Conservation (phyloP, 2,113 vertebrate species). For the Brachypteracias leptosomus region DNA sequence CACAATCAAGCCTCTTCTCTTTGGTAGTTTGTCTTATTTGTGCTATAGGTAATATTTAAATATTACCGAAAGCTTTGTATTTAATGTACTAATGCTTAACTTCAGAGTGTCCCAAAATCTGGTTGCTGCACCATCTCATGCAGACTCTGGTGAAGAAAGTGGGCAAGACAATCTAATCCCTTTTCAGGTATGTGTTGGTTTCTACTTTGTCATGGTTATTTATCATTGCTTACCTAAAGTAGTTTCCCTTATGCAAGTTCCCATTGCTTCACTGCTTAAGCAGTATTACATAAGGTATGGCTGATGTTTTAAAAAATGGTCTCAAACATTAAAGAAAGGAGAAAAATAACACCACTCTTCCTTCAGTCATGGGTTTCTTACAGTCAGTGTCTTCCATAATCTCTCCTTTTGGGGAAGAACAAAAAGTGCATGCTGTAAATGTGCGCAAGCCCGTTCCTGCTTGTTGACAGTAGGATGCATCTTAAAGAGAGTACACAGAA, state of each 20-base stretch:
- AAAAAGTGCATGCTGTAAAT: too few species aligned
- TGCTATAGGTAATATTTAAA: not conserved
- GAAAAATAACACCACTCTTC: not conserved
- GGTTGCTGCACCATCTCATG: conserved; percentile 89
- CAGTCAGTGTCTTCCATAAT: not conserved
- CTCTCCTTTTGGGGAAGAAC: not conserved
- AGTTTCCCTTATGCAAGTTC: not conserved
- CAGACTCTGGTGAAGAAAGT: conserved; percentile 92
- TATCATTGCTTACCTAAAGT: not conserved
- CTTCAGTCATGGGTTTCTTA: not conserved
- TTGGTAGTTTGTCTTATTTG: not conserved
- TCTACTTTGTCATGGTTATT: not conserved
- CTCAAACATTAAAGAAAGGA: not conserved
- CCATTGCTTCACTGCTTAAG: not conserved
- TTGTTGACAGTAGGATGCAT: not conserved
- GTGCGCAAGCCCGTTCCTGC: not conserved
- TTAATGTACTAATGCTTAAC: too few species aligned
- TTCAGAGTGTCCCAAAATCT: conserved; percentile 92
- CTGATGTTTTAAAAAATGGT: not conserved
- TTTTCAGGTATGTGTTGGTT: conserved; percentile 84
- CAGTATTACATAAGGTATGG: not conserved
- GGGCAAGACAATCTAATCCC: conserved; percentile 91
- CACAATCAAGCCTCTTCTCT: not conserved
- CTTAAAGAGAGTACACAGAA: not conserved
- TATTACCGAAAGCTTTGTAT: not conserved